These are phyloP conservation scores for Argyra leucocephala DNA, from an alignment of 2,888 invertebrate genomes.

Conservation along the genomic window DNA sequence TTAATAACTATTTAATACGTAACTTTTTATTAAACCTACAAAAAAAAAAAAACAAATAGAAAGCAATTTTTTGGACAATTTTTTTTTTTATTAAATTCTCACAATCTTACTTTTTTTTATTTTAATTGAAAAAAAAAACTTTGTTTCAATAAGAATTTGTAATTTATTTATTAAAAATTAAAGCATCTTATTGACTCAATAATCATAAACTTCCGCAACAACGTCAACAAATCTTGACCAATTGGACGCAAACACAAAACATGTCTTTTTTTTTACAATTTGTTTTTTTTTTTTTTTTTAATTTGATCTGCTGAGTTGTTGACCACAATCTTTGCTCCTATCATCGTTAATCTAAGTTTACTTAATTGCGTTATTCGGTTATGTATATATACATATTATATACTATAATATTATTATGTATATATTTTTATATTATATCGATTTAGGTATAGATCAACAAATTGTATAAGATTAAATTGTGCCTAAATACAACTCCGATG, in stretches of 20 bases:
- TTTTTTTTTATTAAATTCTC: neutral
- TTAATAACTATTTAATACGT: too few relatives aligned
- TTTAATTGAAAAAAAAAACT: neutral
- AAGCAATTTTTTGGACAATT: too few relatives aligned
- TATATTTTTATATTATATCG: too few relatives aligned
- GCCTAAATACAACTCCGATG: neutral
- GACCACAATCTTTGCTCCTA: constrained; percentile 7
- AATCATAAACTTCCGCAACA: constrained; percentile 11
- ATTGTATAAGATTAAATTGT: neutral
- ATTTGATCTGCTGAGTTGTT: constrained; percentile 4
- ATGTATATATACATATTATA: neutral
- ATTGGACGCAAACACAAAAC: neutral
- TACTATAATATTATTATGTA: too few relatives aligned
- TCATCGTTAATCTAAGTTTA: constrained; percentile 8
- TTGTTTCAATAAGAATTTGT: neutral
- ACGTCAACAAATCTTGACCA: constrained; percentile 6
- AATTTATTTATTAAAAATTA: neutral
- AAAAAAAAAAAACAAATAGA: too few relatives aligned
- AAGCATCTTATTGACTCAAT: constrained; percentile 7
- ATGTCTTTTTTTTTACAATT: neutral
- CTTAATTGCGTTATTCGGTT: constrained; percentile 1
- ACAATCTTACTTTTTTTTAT: neutral
- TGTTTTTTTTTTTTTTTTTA: neutral
- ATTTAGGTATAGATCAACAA: neutral
- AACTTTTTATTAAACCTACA: too few relatives aligned